Evolutionary conservation across 2,888 invertebrate species (phyloP), one percentile per base, ranked within the genome.

Genomic region (Lucinisca nassula): DNA sequence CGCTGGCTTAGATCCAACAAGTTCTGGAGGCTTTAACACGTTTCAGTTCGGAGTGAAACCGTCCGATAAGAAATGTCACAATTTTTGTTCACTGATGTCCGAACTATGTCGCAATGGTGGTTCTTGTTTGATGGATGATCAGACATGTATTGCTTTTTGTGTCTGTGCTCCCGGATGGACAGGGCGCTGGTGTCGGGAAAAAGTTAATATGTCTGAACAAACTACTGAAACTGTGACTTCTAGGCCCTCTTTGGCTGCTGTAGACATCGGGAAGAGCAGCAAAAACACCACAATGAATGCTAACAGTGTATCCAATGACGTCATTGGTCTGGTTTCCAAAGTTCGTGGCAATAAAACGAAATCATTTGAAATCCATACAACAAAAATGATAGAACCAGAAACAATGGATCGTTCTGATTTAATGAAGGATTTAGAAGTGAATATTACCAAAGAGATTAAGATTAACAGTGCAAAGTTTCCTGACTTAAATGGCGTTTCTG

Each of bases 91-190:
- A 8, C 81, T 88, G 77, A 82, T 79, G 27, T 77, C 75, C 0
- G 84, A 85, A 6, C 51, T 86, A 38, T 90, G 90, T 55, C 35
- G 79, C 35, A 90, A 90, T 58, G 87, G 87, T 1, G 92, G 92
- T 0, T 82, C 86, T 12, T 92, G 92, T 67, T 38, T 88, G 14
- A 85, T 84, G 55, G 88, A 92, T 49, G 72, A 85, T 21, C 30
- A 40, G 30, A 90, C 90, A 0, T 92, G 92, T 55, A 70, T 58
- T 21, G 89, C 89, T 14, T 80, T 51, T n/a, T 92, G 92, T 84
- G 55, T 87, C 0, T 92, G 92, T 84, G 77, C 84, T 0, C 75
- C 70, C 10, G 88, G 88, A 4, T 88, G 87, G 87, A 85, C 83
- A 8, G 92, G 92, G 27, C 78, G 77, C 24, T 87, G 88, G 87